phyloP scores from a whole-genome alignment of 1,140 invertebrate genomes.

The Pogonus chalceus region DNA sequence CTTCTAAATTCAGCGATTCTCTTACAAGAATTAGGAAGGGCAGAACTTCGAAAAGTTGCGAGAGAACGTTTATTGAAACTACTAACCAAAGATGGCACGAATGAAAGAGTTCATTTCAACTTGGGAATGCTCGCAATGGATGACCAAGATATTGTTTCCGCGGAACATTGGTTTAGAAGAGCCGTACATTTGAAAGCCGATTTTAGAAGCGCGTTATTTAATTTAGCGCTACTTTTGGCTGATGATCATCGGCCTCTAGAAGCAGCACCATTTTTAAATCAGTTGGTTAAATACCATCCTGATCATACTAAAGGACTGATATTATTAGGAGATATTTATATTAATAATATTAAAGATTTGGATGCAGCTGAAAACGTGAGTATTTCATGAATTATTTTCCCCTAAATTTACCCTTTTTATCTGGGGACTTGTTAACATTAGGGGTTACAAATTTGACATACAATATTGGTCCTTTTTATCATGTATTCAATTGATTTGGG shows the following conservation, averaged over 20 bases:
- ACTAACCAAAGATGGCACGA: constrained; percentile 64
- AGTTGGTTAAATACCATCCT: constrained; percentile 82
- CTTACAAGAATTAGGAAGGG: constrained; percentile 76
- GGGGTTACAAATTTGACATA: too few species aligned
- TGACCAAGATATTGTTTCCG: constrained; percentile 74
- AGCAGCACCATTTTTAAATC: constrained; percentile 85
- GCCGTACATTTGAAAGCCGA: constrained; percentile 75
- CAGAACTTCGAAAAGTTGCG: constrained; percentile 66
- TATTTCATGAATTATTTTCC: constrained; percentile 19
- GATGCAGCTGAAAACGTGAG: constrained; percentile 82
- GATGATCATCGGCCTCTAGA: constrained; percentile 81
- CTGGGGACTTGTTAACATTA: too few species aligned
- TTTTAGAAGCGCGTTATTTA: constrained; percentile 89
- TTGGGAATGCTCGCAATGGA: constrained; percentile 95
- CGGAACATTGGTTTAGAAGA: constrained; percentile 80
- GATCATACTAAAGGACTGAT: constrained; percentile 93
- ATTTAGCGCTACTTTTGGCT: constrained; percentile 81
- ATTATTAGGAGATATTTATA: constrained; percentile 90
- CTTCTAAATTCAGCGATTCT: constrained; percentile 91
- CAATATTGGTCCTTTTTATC: too few species aligned
- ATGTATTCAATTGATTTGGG: too few species aligned
- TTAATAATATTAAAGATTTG: constrained; percentile 90
- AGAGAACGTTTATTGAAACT: constrained; percentile 71
- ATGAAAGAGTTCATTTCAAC: constrained; percentile 89
- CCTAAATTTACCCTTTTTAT: not conserved